Evolutionary conservation across 1,140 invertebrate species (phyloP), one percentile per base, ranked within the genome.

Genomic region (Drosophila bocqueti): DNA sequence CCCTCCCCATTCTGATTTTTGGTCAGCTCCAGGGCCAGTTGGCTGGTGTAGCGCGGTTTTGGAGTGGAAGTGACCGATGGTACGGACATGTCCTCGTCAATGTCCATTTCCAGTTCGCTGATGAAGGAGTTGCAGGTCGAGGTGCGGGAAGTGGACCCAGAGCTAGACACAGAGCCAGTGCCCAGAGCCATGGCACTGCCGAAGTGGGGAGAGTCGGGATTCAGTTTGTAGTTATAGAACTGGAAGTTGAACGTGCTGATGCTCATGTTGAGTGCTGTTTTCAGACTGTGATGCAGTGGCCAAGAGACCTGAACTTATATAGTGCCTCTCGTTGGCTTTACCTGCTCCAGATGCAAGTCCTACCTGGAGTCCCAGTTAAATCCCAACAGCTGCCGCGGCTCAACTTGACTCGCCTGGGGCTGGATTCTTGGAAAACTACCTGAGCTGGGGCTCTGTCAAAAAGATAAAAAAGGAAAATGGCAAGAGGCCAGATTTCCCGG

Each of bases 61-160:
- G 77, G 63, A 11, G 85, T 90, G 11, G 85, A 85, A 10, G 86
- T 85, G 18, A 76, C 60, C n/a, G 76, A 16, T 2, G 79, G 68
- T 4, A 26, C 18, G 55, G 60, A 45, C 73, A 57, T 61, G 34
- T 81, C 81, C 36, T 85, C 86, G 24, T 90, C 85, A 76, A 90
- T 90, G 86, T 90, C 85, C 85, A 90, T 90, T 91, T 90, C 86
- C 34, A 91, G 82, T 57, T 90, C 85, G 26, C 86, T 91, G 67
- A 90, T 61, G 29, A 67, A 79, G 3, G 78, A 74, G 15, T 60
- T 62, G 3, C 52, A 73, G 13, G 31, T 63, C 0, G 57, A 61
- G 9, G 68, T 61, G 13, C 46, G 71, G 46, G 71, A 74, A n/a
- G 55, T 52, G 10, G 49, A 64, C 2, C 45, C 45, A 46, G 43